Conservation (phyloP, 2,888 invertebrate genomes). For the Heliconius ismenius region DNA sequence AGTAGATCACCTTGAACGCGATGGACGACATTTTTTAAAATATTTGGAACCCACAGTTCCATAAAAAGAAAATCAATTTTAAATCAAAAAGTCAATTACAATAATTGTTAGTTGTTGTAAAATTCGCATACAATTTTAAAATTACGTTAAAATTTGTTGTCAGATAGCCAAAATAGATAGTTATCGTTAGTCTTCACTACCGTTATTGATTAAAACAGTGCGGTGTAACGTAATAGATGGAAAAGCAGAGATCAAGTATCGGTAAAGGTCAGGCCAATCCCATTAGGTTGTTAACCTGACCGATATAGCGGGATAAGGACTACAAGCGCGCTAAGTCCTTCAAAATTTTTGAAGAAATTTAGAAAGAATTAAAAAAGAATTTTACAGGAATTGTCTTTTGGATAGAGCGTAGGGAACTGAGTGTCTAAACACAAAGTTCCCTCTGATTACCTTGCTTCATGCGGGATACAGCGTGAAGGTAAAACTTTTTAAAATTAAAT, state of each 20-base stretch:
- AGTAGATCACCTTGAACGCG: slow-evolving; percentile 45
- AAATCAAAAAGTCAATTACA: not conserved
- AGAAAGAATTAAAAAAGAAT: too few species aligned
- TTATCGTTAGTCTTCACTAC: not conserved
- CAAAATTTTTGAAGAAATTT: not conserved
- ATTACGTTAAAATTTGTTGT: not conserved
- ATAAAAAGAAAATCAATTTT: too few species aligned
- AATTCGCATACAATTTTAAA: not conserved
- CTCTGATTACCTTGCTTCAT: not conserved
- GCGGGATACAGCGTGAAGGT: not conserved
- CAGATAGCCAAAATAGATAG: not conserved
- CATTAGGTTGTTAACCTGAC: slow-evolving; percentile 21
- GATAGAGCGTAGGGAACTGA: too few species aligned
- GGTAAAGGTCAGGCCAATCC: slow-evolving; percentile 20
- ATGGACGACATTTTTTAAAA: not conserved
- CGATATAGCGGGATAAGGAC: slow-evolving; percentile 1
- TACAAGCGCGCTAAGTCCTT: not conserved
- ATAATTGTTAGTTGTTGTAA: not conserved
- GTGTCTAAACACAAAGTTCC: not conserved
- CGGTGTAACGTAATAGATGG: slow-evolving; percentile 10
- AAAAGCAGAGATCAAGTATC: slow-evolving; percentile 24
- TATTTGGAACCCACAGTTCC: not conserved
- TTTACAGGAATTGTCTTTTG: not conserved
- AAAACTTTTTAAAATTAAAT: not conserved
- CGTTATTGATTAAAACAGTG: slow-evolving; percentile 16